Evolutionary conservation across 2,888 invertebrate genomes (phyloP), one percentile per base, ranked within the genome.

Genomic region (Baccha elongata): DNA sequence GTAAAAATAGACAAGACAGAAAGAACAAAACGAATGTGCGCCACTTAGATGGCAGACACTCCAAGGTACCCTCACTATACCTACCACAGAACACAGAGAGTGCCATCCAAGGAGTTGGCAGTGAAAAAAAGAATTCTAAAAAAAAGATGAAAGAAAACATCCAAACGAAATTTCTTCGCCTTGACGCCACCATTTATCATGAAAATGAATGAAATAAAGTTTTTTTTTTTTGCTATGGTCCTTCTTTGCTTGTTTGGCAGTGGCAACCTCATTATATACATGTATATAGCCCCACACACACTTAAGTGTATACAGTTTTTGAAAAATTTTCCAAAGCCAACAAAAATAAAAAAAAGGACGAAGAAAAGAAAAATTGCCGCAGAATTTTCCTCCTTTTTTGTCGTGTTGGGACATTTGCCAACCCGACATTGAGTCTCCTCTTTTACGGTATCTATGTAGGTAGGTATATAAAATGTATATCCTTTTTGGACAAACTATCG

Each of bases 101-200:
- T 69, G 64, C 44, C 60, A 67, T 58, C 55, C 48, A 58, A 67
- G n/a, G n/a, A n/a, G 62, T 37, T 65, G 44, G 53, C 44, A 48
- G 46, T 46, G 50, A 64, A 64, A 72, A 53, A 8, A 23, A 8
- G 13, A 4, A 37, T n/a, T 8, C 35, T 19, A 11, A 52, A 17
- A 15, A 19, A 44, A 50, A 21, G 46, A 53, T 58, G 15, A 19
- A 75, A 13, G 44, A 37, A 74, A 44, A 53, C 52, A 62, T 69
- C 62, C 69, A 62, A n/a, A 62, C 62, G 64, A 68, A 65, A 76
- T 67, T 76, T 68, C 72, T 50, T 78, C 73, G 72, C 78, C 76
- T 78, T 83, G 83, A 83, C 83, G 83, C 83, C 83, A 78, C 78
- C 78, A 83, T 83, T 83, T 64, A 78, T 78, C 78, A 83, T 73